phyloP scores from a whole-genome alignment of 1,140 invertebrate species.

The Hyposmocoma kahamanoa region DNA sequence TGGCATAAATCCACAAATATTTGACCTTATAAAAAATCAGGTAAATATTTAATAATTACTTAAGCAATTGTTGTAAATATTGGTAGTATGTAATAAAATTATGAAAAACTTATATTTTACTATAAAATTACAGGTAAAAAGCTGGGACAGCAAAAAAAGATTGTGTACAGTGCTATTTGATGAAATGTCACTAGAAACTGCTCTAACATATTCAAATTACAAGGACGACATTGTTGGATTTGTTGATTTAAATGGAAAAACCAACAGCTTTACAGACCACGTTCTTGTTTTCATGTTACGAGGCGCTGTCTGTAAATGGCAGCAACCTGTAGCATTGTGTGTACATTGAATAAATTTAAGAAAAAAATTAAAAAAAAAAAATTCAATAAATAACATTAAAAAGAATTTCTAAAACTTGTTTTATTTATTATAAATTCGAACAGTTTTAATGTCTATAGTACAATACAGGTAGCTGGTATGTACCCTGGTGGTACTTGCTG shows the following conservation, averaged over 20 bases:
- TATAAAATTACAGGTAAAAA: background rate
- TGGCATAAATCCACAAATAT: slow-evolving; percentile 9
- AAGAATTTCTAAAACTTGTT: too few relatives aligned
- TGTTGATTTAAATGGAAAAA: background rate
- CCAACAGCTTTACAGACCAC: slow-evolving; percentile 13
- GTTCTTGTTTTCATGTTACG: slow-evolving; percentile 13
- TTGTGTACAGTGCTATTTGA: slow-evolving; percentile 19
- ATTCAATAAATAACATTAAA: too few relatives aligned
- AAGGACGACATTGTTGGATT: slow-evolving; percentile 4
- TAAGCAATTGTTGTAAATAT: background rate
- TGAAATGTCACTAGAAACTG: slow-evolving; percentile 16
- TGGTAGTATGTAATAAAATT: background rate
- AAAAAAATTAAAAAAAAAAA: too few relatives aligned
- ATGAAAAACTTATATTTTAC: too few relatives aligned
- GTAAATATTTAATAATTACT: background rate
- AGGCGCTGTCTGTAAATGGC: slow-evolving; percentile 17
- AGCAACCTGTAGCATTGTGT: slow-evolving; percentile 14
- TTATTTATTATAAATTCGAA: too few relatives aligned
- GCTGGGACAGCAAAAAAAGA: slow-evolving; percentile 11
- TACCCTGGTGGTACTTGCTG: too few relatives aligned
- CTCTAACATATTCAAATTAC: slow-evolving; percentile 10
- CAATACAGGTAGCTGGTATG: too few relatives aligned
- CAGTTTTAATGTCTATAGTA: too few relatives aligned
- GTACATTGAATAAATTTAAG: too few relatives aligned
- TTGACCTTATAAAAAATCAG: slow-evolving; percentile 1